Conservation (phyloP, 1,140 invertebrate species). For the Phthorimaea operculella region DNA sequence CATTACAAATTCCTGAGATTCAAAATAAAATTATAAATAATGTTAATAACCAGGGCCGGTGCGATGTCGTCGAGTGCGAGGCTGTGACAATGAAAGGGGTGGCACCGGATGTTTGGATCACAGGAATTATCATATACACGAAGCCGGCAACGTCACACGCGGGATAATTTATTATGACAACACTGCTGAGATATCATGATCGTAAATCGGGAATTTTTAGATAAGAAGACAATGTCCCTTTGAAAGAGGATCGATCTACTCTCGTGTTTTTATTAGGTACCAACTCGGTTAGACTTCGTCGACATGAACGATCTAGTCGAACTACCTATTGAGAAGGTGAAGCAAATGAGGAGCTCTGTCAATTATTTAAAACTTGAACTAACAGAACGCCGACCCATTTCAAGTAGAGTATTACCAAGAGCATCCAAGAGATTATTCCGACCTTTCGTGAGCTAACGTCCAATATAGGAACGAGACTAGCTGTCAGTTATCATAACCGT, state of each 20-base stretch:
- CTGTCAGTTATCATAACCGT: slow-evolving; percentile 6
- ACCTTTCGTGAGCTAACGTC: not conserved
- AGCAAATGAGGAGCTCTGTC: too few species aligned
- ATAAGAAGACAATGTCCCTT: too few species aligned
- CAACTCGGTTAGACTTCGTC: too few species aligned
- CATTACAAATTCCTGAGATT: slow-evolving; percentile 13
- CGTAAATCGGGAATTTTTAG: not conserved
- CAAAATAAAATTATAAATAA: slow-evolving; percentile 20
- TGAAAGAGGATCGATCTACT: too few species aligned
- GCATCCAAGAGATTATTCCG: not conserved
- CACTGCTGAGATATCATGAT: not conserved
- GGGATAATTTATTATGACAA: not conserved
- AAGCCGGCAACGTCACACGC: not conserved
- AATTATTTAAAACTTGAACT: too few species aligned
- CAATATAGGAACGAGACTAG: not conserved
- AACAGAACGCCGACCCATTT: not conserved
- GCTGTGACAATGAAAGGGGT: slow-evolving; percentile 20
- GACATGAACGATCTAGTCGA: too few species aligned
- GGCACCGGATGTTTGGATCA: slow-evolving; percentile 27
- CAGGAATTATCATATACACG: slow-evolving; percentile 26
- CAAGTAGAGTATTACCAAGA: not conserved
- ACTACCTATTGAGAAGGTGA: too few species aligned
- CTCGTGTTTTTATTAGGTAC: too few species aligned
- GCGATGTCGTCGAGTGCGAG: slow-evolving; percentile 17
- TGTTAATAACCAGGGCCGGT: slow-evolving; percentile 19